A percentile compares a stretch with the other conserved stretches of the same genome.
Evolutionary conservation across 1,140 invertebrate genomes (phyloP).

Genomic region (Megathymus violae): DNA sequence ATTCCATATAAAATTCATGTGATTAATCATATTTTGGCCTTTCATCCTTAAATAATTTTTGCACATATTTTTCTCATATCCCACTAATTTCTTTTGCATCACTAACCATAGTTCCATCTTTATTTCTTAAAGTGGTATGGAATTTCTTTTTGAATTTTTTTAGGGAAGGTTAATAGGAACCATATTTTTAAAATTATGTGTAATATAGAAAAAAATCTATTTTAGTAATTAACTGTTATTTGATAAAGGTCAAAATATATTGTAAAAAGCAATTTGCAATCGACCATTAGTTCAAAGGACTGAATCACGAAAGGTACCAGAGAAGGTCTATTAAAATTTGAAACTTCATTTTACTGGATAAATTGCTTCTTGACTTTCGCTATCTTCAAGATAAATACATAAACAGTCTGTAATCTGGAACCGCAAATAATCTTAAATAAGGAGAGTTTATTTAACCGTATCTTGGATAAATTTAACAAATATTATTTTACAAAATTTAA

Average conservation of each 20-base stretch:
- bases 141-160: too few species aligned
- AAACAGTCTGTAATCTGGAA: conserved; percentile 59
- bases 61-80: too few species aligned
- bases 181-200: too few species aligned
- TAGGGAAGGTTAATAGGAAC: too few species aligned
- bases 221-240: too few species aligned
- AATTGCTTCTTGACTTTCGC: conserved; percentile 77
- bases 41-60: too few species aligned
- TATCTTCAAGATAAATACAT: conserved; percentile 73
- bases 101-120: too few species aligned
- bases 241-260: conserved; percentile 53
- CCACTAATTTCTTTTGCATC: too few species aligned
- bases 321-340: conserved; percentile 75
- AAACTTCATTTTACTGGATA: conserved; percentile 77
- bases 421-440: conserved; percentile 61
- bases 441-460: conserved; percentile 29
- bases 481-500: conserved; percentile 6
- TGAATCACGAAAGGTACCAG: conserved; percentile 57
- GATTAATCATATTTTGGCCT: too few species aligned
- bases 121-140: too few species aligned
- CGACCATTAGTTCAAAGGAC: conserved; percentile 71
- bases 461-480: background rate
- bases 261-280: conserved; percentile 74
- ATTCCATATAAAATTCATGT: too few species aligned
- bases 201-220: too few species aligned